phyloP scores from a whole-genome alignment of 1,140 invertebrate genomes.

The Zophobas morio region DNA sequence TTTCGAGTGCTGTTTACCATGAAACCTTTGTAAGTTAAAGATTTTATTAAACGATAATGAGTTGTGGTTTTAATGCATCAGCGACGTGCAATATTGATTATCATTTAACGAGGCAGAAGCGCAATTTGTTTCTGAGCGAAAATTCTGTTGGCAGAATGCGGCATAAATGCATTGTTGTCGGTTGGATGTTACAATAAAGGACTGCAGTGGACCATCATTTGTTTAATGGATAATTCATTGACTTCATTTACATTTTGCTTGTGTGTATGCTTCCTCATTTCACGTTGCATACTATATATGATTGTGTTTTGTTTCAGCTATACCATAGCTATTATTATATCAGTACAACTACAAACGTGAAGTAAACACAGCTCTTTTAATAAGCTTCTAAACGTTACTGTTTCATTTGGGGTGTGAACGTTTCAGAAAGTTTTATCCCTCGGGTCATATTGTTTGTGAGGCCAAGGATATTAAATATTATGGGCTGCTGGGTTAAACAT shows the following conservation, averaged over 20 bases:
- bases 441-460: conserved; percentile 33
- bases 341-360: conserved; percentile 18
- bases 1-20: too few relatives aligned
- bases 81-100: conserved; percentile 12
- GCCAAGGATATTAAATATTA: conserved; percentile 33
- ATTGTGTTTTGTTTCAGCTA: conserved; percentile 33
- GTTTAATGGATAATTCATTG: conserved; percentile 38
- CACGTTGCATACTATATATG: conserved; percentile 6
- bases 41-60: neutral
- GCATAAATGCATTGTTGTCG: conserved; percentile 26
- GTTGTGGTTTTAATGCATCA: neutral
- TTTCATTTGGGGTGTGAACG: conserved; percentile 14
- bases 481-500: conserved; percentile 19
- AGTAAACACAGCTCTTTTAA: conserved; percentile 21
- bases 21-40: too few relatives aligned
- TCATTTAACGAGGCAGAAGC: conserved; percentile 24
- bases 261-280: conserved; percentile 33
- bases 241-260: conserved; percentile 38
- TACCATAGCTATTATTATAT: conserved; percentile 24
- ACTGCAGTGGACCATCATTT: conserved; percentile 25
- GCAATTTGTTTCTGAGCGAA: conserved; percentile 19
- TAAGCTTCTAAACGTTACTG: conserved; percentile 24
- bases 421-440: conserved; percentile 37
- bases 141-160: conserved; percentile 22
- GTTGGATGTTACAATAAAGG: conserved; percentile 17